Percentiles rank a stretch among this genome's conserved stretches.
phyloP scores from a whole-genome alignment of 1,140 invertebrate species.

The Telenomus remus region DNA sequence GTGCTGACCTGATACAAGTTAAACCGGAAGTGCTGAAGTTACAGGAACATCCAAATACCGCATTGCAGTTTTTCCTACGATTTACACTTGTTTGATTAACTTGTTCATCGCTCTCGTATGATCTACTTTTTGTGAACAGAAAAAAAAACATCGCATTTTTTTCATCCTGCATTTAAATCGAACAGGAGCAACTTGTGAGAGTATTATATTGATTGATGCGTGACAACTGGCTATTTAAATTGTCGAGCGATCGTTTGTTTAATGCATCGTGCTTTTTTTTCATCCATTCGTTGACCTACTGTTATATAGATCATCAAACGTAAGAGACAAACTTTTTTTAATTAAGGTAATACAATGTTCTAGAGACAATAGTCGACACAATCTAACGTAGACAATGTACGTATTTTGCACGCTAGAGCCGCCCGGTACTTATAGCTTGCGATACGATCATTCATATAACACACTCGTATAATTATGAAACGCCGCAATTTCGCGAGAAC shows the following conservation, averaged over 20 bases:
- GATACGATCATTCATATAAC: constrained; percentile 13
- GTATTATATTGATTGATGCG: too few relatives aligned
- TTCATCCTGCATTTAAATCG: constrained; percentile 7
- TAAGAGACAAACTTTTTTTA: constrained; percentile 13
- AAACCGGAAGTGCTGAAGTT: constrained; percentile 55
- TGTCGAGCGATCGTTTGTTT: neutral
- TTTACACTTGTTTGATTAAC: constrained; percentile 45
- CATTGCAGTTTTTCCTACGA: constrained; percentile 49
- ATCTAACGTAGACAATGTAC: constrained; percentile 15
- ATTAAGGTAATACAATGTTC: constrained; percentile 15
- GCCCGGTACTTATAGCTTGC: neutral
- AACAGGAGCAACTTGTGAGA: too few relatives aligned
- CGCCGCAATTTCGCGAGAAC: neutral
- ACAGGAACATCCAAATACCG: constrained; percentile 48
- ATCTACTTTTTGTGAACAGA: neutral
- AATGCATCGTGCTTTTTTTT: neutral
- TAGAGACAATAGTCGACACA: neutral
- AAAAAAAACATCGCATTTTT: constrained; percentile 5
- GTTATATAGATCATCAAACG: constrained; percentile 1
- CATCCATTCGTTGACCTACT: neutral
- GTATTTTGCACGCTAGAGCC: constrained; percentile 19
- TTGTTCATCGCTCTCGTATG: constrained; percentile 29
- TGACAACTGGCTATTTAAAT: neutral
- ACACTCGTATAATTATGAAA: constrained; percentile 9
- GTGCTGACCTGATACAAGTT: constrained; percentile 31